Evolutionary conservation across 53 echinoderm and acorn worm genomes (phyloP), one percentile per base, ranked within the genome.

Genomic region (Luidia sarsii): DNA sequence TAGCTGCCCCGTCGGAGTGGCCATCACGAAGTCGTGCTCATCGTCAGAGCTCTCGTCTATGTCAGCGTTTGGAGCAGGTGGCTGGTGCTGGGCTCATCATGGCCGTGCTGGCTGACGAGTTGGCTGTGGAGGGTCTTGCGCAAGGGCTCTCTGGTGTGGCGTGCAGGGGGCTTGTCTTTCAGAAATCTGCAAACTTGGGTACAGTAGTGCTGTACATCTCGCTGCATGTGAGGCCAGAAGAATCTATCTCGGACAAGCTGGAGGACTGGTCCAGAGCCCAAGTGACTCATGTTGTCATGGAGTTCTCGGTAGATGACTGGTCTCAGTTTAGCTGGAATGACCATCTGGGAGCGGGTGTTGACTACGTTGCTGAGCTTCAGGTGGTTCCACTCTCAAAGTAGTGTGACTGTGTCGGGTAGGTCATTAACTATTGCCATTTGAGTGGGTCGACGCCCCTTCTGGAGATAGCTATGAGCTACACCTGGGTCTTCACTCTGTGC

Each of bases 211-310:
- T 89, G 79, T 8, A 92, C 56, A 35, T 87, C 81, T 21, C 38
- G 27, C 15, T 60, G 38, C 83, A 89, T 86, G 36, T 71, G 41
- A 4, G 89, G 86, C 93, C 89, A 92, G 65, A 61, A 91, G 46
- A 87, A 87, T n/a, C 80, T 52, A 6, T 87, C 65, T 33, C 82
- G 29, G 13, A 48, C 60, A 23, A 84, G 52, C 18, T 89, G 45
- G 4, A 85, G 28, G 27, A 80, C 65, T 52, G 31, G 80, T 11
- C 57, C 81, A 3, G 62, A n/a, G n/a, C 75, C 75, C 9, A 88
- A 43, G 22, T 88, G 83, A 2, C 88, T 83, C 83, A 84, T 88
- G 66, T 75, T 66, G 22, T 75, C 32, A 43, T 84, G 83, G 7
- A 87, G 65, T 21, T 87, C 82, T 3, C 23, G 13, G 30, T 16